Base-by-base conservation (phyloP, 2,888 invertebrate species). In the Sphaerolaimus hirsutus region DNA sequence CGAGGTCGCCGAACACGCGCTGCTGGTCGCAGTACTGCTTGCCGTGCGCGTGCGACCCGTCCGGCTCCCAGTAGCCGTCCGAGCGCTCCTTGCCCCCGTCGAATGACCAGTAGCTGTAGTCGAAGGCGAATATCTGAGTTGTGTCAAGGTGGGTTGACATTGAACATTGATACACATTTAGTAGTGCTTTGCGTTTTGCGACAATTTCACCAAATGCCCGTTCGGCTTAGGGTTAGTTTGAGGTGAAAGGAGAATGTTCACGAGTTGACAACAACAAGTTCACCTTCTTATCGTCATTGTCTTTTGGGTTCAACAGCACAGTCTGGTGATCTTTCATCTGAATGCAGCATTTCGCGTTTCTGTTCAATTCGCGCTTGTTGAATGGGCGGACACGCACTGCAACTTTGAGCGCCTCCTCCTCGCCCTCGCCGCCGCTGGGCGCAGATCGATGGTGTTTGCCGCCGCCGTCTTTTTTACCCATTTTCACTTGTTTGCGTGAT, bases 61-160 rank as follows among this genome's bases (percentile, higher is more conserved):
- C 69, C 2, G 65, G 55, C 2, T 53, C 58, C 43, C 54, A 59
- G 51, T 64, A 66, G 2, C 70, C 70, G 50, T 62, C 57, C 3
- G 56, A 48, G 5, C 60, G 57, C 44, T 65, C 66, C 44, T 62
- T 65, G 50, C 54, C 65, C 2, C 71, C 71, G 52, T 71, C 69
- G 55, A 65, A 65, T 32, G 69, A 68, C 71, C 71, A 71, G 54
- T 70, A 70, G 51, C 67, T 66, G 58, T 59, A 63, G 58, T 71
- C 70, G 56, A 66, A 71, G 1, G 65, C 59, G 55, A 69, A 71
- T 46, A 59, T 62, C 44, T 44, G 25, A n/a, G n/a, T n/a, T n/a
- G n/a, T n/a, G n/a, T n/a, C n/a, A n/a, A n/a, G n/a, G n/a, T n/a
- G 19, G 19, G 7, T 7, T 7, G 7, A 38, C n/a, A n/a, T n/a